Conservation (phyloP, 2,113 vertebrate genomes). For the Paraplagusia blochii region DNA sequence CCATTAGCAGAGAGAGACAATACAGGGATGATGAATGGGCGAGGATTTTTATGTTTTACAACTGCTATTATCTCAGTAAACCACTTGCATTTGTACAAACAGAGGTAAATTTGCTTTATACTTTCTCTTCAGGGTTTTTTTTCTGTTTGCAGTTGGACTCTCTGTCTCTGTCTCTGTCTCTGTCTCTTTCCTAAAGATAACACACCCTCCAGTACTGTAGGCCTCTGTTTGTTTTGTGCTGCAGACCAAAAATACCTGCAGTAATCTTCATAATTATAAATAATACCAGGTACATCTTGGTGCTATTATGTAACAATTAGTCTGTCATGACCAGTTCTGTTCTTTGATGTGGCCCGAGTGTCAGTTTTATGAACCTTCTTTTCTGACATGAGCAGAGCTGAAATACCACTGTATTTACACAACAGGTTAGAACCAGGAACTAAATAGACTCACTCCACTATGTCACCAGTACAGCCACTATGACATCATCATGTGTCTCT, state of each 20-base stretch:
- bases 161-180: too few species aligned
- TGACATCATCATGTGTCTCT: too few species aligned
- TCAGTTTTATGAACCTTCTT: slow-evolving; percentile 11
- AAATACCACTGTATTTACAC: slow-evolving; percentile 48
- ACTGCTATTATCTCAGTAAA: slow-evolving; percentile 1
- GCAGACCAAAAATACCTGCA: not conserved
- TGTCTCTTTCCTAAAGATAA: too few species aligned
- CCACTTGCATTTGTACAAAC: slow-evolving; percentile 5
- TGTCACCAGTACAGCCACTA: too few species aligned
- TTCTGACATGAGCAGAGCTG: slow-evolving; percentile 39
- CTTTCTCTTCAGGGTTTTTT: slow-evolving; percentile 3
- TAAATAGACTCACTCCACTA: too few species aligned
- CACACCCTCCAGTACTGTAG: slow-evolving; percentile 1
- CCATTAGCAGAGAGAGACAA: too few species aligned
- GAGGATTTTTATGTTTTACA: slow-evolving; percentile 1
- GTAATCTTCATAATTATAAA: not conserved
- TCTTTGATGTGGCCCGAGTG: slow-evolving; percentile 15
- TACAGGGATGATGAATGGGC: not conserved
- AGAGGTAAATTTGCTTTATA: slow-evolving; percentile 3
- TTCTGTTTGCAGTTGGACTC: slow-evolving; percentile 4
- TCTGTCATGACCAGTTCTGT: not conserved
- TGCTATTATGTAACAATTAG: slow-evolving; percentile 21
- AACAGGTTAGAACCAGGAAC: slow-evolving; percentile 53
- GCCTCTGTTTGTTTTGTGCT: slow-evolving; percentile 5
- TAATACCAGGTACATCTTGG: not conserved